Conservation (phyloP, 2,113 vertebrate genomes). For the Martes martes region DNA sequence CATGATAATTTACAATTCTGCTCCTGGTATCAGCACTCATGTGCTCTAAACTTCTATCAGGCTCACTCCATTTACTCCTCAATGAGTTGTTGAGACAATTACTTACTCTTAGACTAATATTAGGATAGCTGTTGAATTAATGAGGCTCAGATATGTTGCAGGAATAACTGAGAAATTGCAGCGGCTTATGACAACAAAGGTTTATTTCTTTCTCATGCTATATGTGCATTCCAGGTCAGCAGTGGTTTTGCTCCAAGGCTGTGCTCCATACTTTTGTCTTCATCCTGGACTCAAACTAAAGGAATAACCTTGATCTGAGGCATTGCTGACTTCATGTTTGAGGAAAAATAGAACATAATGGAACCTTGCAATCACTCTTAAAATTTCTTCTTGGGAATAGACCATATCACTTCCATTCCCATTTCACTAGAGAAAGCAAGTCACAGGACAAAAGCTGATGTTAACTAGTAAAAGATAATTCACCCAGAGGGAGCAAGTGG, state of each 20-base stretch:
- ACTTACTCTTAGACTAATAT: slow-evolving; percentile 6
- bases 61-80: neutral
- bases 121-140: slow-evolving; percentile 6
- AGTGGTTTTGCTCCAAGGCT: neutral
- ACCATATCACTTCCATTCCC: neutral
- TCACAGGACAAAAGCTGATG: neutral
- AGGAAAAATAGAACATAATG: neutral
- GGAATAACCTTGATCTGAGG: neutral
- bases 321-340: neutral
- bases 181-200: neutral
- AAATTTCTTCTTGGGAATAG: neutral
- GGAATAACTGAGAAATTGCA: neutral
- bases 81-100: neutral
- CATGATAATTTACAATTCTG: neutral
- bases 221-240: neutral
- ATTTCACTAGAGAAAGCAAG: neutral
- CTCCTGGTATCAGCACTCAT: neutral
- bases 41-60: neutral
- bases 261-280: neutral
- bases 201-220: neutral
- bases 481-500: neutral
- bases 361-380: neutral
- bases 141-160: neutral
- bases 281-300: neutral
- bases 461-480: neutral